A percentile compares a stretch with the other conserved stretches of the same genome.
phyloP scores from a whole-genome alignment of 2,113 vertebrate genomes.

The Promerops cafer region DNA sequence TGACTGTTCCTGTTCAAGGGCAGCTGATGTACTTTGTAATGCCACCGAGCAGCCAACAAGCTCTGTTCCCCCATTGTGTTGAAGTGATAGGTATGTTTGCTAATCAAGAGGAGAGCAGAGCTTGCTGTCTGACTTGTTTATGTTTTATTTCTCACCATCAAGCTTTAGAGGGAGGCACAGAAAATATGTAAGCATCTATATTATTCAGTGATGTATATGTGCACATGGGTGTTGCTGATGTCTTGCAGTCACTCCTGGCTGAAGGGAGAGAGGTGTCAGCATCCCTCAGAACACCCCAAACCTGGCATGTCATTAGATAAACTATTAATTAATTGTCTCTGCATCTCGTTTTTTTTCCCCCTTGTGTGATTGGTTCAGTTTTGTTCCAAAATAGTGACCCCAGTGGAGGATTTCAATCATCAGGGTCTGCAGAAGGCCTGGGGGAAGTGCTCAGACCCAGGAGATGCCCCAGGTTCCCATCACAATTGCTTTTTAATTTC shows the following conservation, averaged over 20 bases:
- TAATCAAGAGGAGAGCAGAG: conserved; percentile 63
- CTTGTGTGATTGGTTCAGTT: not conserved
- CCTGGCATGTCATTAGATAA: not conserved
- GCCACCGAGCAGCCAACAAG: conserved; percentile 26
- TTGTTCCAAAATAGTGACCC: not conserved
- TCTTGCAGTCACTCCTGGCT: not conserved
- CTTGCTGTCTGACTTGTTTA: conserved; percentile 63
- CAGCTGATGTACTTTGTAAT: conserved; percentile 59
- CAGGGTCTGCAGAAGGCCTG: not conserved
- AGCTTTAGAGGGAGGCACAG: conserved; percentile 47
- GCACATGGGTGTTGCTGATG: not conserved
- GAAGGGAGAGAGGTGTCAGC: not conserved
- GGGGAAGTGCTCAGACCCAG: not conserved
- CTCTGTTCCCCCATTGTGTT: conserved; percentile 51
- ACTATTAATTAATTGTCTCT: not conserved
- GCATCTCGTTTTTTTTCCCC: accelerated
- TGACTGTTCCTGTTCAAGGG: conserved; percentile 45
- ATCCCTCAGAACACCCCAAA: not conserved
- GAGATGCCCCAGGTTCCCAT: not conserved
- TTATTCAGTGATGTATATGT: conserved; percentile 6
- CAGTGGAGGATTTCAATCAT: not conserved
- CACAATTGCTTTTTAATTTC: not conserved
- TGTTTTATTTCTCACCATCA: conserved; percentile 58
- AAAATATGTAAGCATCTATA: conserved; percentile 33
- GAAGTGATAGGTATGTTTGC: conserved; percentile 63